Evolutionary conservation across 2,113 vertebrate species (phyloP), one percentile per base, ranked within the genome.

Genomic region (Ifrita kowaldi): DNA sequence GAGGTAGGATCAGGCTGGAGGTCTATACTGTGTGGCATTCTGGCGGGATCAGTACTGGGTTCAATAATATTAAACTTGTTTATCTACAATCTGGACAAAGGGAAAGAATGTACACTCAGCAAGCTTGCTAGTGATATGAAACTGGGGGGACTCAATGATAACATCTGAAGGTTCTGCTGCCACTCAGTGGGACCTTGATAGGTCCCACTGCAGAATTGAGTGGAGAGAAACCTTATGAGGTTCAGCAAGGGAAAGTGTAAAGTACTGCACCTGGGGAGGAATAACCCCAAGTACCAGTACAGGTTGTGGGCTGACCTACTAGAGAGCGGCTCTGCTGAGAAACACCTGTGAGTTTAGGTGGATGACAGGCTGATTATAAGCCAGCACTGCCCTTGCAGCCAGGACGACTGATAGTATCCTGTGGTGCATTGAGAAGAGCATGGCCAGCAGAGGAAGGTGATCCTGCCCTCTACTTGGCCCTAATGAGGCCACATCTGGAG

Each of bases 141-240:
- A n/a, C 5, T n/a, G 10, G 14, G 10, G 7, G 6, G 14, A 56
- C 7, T 49, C 2, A 0, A 9, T 12, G 4, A 16, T 35, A 39
- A 17, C 8, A 56, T 23, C 11, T 60, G 52, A 71, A 71, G 41
- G 9, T 13, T 55, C 2, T 35, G 11, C 13, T 80, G 42, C 11
- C 17, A 41, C 27, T 47, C 41, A 64, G 7, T 0, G 0, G 10
- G 24, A 47, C 16, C 33, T 47, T 67, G 7, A 24, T 3, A 78
- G 28, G n/a, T n/a, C n/a, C n/a, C n/a, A n/a, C 33, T 78, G 44
- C 14, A 24, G 12, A 70, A 10, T 14, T 39, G 23, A 10, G 9
- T 13, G 19, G 16, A 56, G 49, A 41, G 24, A 56, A 63, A 49
- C 2, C 4, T 64, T 26, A 26, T 17, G 57, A 79, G 7, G 5